Evolutionary conservation across 2,888 invertebrate genomes (phyloP), one percentile per base, ranked within the genome.

Genomic region (Kryphioiulus occultus): DNA sequence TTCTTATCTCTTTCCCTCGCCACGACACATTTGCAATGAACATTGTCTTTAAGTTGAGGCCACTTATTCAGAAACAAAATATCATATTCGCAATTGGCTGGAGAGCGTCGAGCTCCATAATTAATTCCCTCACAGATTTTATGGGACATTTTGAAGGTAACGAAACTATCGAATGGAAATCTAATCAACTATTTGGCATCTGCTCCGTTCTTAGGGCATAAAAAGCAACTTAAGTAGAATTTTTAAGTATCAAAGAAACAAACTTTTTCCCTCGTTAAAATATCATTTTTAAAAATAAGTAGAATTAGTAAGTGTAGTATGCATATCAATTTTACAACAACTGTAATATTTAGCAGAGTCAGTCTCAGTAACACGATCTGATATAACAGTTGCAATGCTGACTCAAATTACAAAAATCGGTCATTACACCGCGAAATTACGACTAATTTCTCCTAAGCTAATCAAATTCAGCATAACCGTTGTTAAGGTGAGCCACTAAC

Each of bases 61-160:
- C 86, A 53, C 53, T 53, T 9, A 26, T 35, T 53, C 35, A 86
- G 35, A 53, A 19, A 53, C 47, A 44, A 86, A 47, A 86, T 53
- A n/a, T 53, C 53, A 86, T 59, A 86, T 12, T 59, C 53, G 10
- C 47, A 86, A 53, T 53, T 86, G 86, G 59, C 86, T 47, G 47
- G 59, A 86, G 86, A 53, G 26, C 86, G n/a, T 53, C 47, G 17
- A 53, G 26, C 59, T 86, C 32, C 59, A 53, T 86, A 44, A 86
- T 86, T 86, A 59, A 59, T 59, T 53, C 32, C 30, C 32, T 30
- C 26, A 47, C 26, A 26, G 59, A 53, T 86, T 86, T 53, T 86
- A 86, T 86, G 59, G 53, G n/a, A 47, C 86, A 53, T 86, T 86
- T 86, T 86, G 86, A 86, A 53, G 47, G 59, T 26, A 86, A 86